These are phyloP conservation scores for Enhydra lutris DNA, from an alignment of 2,113 vertebrate genomes.

Conservation along the genomic window DNA sequence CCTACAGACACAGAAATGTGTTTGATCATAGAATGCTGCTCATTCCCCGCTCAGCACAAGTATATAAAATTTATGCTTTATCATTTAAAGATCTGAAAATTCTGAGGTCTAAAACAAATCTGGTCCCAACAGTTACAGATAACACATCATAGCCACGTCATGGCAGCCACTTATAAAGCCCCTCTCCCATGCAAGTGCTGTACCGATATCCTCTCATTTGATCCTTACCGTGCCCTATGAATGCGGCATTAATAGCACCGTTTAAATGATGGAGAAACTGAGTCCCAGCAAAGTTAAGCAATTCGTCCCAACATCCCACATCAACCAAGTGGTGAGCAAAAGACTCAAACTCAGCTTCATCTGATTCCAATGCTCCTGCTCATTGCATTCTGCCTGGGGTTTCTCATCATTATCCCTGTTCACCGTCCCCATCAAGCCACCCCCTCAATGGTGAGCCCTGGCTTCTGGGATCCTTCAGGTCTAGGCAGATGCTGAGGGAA, in stretches of 20 bases:
- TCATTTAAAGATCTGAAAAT: neutral
- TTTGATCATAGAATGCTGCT: neutral
- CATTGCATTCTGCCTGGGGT: neutral
- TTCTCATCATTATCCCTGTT: too few species aligned
- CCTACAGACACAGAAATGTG: neutral
- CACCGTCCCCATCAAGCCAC: neutral
- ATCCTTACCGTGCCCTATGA: fast-evolving
- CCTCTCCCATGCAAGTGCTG: fast-evolving
- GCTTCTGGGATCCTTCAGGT: neutral
- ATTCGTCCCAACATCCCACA: neutral
- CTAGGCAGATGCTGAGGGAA: neutral
- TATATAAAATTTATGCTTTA: neutral
- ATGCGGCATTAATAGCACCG: too few species aligned
- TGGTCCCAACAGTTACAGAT: neutral
- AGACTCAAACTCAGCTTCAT: neutral
- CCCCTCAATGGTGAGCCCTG: fast-evolving
- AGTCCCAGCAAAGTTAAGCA: neutral
- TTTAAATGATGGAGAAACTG: neutral
- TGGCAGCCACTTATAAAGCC: neutral
- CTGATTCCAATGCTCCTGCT: neutral
- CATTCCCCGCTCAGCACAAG: neutral
- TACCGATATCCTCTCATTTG: fast-evolving
- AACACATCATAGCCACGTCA: neutral
- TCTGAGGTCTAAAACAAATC: neutral
- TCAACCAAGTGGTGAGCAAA: neutral